phyloP scores from a whole-genome alignment of 2,797 vertebrate genomes.

The Phataginus tricuspis region DNA sequence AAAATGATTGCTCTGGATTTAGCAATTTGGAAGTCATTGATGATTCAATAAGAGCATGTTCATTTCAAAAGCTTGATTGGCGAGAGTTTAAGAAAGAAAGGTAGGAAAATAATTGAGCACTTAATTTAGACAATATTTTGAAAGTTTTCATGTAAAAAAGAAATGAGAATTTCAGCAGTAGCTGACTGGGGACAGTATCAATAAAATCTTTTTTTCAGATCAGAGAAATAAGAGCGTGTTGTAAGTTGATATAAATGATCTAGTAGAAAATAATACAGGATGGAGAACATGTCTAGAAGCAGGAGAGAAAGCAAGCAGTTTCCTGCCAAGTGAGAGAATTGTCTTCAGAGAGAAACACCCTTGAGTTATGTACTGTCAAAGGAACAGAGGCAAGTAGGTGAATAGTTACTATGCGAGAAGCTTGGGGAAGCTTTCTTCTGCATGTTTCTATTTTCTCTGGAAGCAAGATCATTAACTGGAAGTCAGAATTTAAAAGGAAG shows the following conservation, averaged over 20 bases:
- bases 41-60: neutral
- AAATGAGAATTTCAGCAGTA: neutral
- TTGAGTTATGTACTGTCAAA: neutral
- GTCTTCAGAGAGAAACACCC: neutral
- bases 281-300: neutral
- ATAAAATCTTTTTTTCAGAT: slow-evolving; percentile 12
- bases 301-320: neutral
- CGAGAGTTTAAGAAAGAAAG: neutral
- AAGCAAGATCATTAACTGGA: neutral
- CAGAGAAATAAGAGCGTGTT: neutral
- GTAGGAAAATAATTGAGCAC: neutral
- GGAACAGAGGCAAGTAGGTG: neutral
- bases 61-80: neutral
- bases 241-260: neutral
- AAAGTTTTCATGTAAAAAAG: neutral
- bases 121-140: neutral
- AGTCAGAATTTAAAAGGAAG: slow-evolving; percentile 25
- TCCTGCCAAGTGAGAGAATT: neutral
- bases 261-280: slow-evolving; percentile 6
- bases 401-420: neutral
- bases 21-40: neutral
- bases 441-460: slow-evolving; percentile 39
- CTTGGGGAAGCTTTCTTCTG: slow-evolving; percentile 10
- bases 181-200: neutral
- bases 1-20: neutral